These are phyloP conservation scores for Brachypalpus laphriformis DNA, from an alignment of 2,888 invertebrate species.

Conservation along the genomic window DNA sequence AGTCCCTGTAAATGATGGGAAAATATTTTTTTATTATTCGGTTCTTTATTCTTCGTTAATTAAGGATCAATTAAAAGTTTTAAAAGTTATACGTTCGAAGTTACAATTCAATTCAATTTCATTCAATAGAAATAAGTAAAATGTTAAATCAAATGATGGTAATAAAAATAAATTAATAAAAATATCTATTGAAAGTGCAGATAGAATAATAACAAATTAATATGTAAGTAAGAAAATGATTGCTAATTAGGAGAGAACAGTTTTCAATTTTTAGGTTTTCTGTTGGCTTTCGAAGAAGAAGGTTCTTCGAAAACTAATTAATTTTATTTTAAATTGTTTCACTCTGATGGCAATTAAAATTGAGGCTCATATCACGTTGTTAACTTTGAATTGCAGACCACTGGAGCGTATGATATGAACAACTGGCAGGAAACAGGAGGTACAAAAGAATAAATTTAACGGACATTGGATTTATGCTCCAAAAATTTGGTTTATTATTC, in stretches of 20 bases:
- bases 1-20: conserved; percentile 88
- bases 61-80: conserved; percentile 59
- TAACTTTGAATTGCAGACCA: background rate
- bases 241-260: conserved; percentile 35
- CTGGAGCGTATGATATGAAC: background rate
- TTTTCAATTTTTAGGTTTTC: conserved; percentile 8
- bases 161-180: background rate
- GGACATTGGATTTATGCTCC: background rate
- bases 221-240: conserved; percentile 10
- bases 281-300: background rate
- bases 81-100: conserved; percentile 30
- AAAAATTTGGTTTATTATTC: background rate
- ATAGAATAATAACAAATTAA: background rate
- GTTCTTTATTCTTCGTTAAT: conserved; percentile 19
- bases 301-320: conserved; percentile 1
- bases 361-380: background rate
- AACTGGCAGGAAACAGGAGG: background rate
- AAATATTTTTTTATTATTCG: conserved; percentile 28
- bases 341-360: background rate
- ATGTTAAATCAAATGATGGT: conserved; percentile 13
- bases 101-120: conserved; percentile 50
- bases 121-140: conserved; percentile 51
- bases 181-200: conserved; percentile 11
- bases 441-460: background rate
- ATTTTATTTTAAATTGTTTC: conserved; percentile 28